phyloP scores from a whole-genome alignment of 2,113 vertebrate species.

The Protobothrops mucrosquamatus region DNA sequence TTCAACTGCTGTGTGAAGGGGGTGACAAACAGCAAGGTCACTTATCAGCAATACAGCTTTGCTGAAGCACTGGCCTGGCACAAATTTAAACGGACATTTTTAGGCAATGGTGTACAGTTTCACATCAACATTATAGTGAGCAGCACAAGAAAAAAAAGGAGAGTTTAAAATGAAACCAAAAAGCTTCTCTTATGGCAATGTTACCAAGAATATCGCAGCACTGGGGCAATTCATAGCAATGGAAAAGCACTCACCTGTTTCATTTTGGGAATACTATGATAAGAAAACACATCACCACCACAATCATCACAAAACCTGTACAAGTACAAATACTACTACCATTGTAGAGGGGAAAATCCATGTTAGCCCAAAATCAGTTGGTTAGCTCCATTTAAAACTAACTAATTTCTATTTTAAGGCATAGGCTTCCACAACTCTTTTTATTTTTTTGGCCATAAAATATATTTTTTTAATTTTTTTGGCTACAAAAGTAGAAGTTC shows the following conservation, averaged over 20 bases:
- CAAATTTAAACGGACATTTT: slow-evolving; percentile 61
- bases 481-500: not conserved
- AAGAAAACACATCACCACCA: not conserved
- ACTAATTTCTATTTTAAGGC: not conserved
- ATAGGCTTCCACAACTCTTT: not conserved
- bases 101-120: slow-evolving; percentile 45
- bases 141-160: not conserved
- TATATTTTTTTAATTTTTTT: not conserved
- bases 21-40: slow-evolving; percentile 50
- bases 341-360: not conserved
- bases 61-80: slow-evolving; percentile 45
- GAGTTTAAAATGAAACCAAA: not conserved
- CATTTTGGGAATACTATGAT: fast-evolving
- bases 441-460: not conserved
- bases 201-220: not conserved
- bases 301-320: fast-evolving
- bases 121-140: slow-evolving; percentile 40
- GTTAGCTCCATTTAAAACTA: not conserved
- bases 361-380: not conserved
- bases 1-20: slow-evolving; percentile 20
- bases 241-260: not conserved
- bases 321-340: no score
- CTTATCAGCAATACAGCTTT: slow-evolving; percentile 36
- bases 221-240: not conserved
- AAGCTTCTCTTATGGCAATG: not conserved